Evolutionary conservation across 1,140 invertebrate genomes (phyloP), one percentile per base, ranked within the genome.

Genomic region (Caenorhabditis tropicalis): DNA sequence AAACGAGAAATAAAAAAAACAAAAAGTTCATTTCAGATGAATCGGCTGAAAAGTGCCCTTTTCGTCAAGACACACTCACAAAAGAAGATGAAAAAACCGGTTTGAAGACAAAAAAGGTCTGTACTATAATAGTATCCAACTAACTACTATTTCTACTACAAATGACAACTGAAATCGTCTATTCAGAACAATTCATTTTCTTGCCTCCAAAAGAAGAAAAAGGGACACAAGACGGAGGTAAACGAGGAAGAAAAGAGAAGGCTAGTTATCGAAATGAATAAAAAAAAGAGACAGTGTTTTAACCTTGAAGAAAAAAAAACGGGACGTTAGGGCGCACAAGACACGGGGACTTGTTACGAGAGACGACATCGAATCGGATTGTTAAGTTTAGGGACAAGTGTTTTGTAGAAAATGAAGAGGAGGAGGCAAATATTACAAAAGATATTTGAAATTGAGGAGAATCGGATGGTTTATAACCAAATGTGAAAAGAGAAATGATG

Each of bases 301-400:
- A 74, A 74, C 65, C 65, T 74, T 74, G 65, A 74, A n/a, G 65
- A 43, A 74, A 15, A 74, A 43, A 74, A 74, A 74, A 74, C 65
- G 65, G 36, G 65, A 33, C 65, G 65, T 24, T 56, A 56, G 24
- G 53, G 53, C 53, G 53, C 58, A 74, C 36, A 74, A 74, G 65
- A 74, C 36, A 43, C 65, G 36, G 27, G 65, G 65, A 74, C 65
- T 74, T 43, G 65, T 74, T 74, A 74, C 65, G 36, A 31, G 65
- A 74, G 33, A 74, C 65, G 65, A 65, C 9, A 74, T 19, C 5
- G 7, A 7, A 27, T n/a, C n/a, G 58, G 58, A 16, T 65, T 31
- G 65, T 39, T 29, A 74, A 74, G 65, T 74, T 74, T 74, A 27
- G 21, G 65, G 65, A 33, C n/a, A n/a, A 74, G 36, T 43, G 43